Conservation (phyloP, 1,140 invertebrate species). For the Coenobita brevimanus region DNA sequence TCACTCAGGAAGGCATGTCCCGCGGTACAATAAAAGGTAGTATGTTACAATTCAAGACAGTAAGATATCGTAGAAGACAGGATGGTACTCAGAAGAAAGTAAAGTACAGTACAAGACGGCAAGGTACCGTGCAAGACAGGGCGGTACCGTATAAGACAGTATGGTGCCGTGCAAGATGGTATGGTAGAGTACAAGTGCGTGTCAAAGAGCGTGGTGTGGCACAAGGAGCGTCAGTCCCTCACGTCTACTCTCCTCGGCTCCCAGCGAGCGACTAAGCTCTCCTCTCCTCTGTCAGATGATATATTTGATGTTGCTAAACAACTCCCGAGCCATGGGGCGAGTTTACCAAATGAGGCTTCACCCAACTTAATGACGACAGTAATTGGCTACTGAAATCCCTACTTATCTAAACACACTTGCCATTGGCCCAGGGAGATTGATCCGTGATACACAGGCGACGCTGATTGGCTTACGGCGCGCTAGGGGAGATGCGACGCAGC, state of each 20-base stretch:
- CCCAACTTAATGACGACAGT: constrained; percentile 70
- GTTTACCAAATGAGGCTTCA: constrained; percentile 71
- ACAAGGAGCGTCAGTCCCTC: constrained; percentile 25
- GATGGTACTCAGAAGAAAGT: too few species aligned
- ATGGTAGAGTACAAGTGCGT: not conserved
- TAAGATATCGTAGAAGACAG: too few species aligned
- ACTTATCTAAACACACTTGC: constrained; percentile 70
- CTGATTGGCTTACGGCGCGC: constrained; percentile 61
- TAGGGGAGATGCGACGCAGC: constrained; percentile 62
- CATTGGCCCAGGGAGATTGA: constrained; percentile 70
- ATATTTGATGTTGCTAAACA: constrained; percentile 70
- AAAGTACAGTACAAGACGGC: too few species aligned
- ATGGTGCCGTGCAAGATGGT: too few species aligned
- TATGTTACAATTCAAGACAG: too few species aligned
- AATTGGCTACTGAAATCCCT: constrained; percentile 71
- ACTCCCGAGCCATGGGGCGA: constrained; percentile 69
- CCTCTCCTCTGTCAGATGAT: constrained; percentile 63
- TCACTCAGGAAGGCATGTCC: constrained; percentile 31
- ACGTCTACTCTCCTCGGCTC: constrained; percentile 30
- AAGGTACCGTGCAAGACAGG: too few species aligned
- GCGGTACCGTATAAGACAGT: too few species aligned
- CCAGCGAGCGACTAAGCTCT: constrained; percentile 61
- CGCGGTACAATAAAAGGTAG: not conserved
- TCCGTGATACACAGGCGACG: constrained; percentile 68
- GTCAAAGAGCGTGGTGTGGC: not conserved